These are phyloP conservation scores for Sebastes iracundus DNA, from an alignment of 2,797 vertebrate species.

Conservation along the genomic window DNA sequence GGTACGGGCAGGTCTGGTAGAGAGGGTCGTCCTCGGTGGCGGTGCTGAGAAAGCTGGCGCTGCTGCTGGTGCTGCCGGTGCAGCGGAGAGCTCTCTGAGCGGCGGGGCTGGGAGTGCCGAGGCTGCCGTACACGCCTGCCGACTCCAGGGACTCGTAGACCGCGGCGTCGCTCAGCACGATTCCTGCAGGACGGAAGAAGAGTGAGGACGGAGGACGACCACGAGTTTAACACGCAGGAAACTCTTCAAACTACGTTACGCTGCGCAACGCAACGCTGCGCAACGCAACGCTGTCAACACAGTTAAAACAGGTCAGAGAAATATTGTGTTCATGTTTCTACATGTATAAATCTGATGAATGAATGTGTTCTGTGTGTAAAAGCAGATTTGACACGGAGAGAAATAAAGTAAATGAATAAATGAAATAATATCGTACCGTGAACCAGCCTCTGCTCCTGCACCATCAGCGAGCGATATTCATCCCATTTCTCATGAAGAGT, in stretches of 20 bases:
- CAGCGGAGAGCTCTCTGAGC: slow-evolving; percentile 75
- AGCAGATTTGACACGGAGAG: too few relatives aligned
- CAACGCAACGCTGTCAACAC: too few relatives aligned
- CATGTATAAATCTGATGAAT: too few relatives aligned
- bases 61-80: slow-evolving; percentile 83
- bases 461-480: slow-evolving; percentile 93
- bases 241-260: background rate
- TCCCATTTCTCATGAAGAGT: slow-evolving; percentile 97
- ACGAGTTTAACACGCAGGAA: background rate
- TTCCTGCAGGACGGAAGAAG: slow-evolving; percentile 75
- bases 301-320: too few relatives aligned
- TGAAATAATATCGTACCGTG: slow-evolving; percentile 82
- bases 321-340: too few relatives aligned
- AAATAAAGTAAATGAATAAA: background rate
- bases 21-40: slow-evolving; percentile 87
- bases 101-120: slow-evolving; percentile 78
- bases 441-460: slow-evolving; percentile 93
- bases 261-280: too few relatives aligned
- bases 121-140: slow-evolving; percentile 87
- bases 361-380: background rate
- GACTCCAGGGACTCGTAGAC: slow-evolving; percentile 95
- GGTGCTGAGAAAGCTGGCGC: slow-evolving; percentile 80
- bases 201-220: background rate
- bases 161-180: slow-evolving; percentile 92
- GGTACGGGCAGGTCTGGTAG: slow-evolving; percentile 92